Evolutionary conservation across 2,797 vertebrate species (phyloP), one percentile per base, ranked within the genome.

Genomic region (Clamator glandarius): DNA sequence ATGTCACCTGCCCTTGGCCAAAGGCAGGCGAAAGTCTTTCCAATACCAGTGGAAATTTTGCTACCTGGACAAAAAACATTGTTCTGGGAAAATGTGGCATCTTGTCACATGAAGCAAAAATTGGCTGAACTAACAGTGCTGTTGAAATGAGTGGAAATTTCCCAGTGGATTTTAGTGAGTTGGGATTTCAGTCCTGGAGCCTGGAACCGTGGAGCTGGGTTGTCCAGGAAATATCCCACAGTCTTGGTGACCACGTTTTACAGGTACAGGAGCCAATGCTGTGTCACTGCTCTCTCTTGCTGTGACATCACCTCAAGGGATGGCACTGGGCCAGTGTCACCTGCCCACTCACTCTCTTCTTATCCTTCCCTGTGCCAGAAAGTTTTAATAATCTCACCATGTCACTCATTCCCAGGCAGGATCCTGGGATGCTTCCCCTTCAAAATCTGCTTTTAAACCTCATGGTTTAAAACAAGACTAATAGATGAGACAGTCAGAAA

Each of bases 171-270:
- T 39, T 83, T 44, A 76, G n/a, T 44, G n/a, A 61, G 44, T 20
- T 5, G 12, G n/a, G 9, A 12, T 9, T 68, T 72, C 3, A 2
- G 28, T 29, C 35, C 29, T 72, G 55, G 39, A 69, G 24, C 58
- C 28, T 55, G 28, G 26, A 23, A 50, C 63, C 20, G 12, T 5
- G 35, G 54, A 62, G 25, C 17, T 78, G 36, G 35, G 39, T 26
- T 52, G 4, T 14, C 52, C 12, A 18, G 25, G 31, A 2, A 6
- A 36, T 6, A 20, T 8, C 6, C 41, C 7, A 1, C 0, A 5
- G 26, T 44, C 58, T 48, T 33, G 59, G 50, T 1, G 1, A n/a
- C 51, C 15, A 3, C 0, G 2, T 82, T 24, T 52, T 48, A n/a
- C 1, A 7, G 66, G 42, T 48, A n/a, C 1, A 6, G 66, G 42